Evolutionary conservation across 2,888 invertebrate species (phyloP).

Genomic region (Brachylomia viminalis): DNA sequence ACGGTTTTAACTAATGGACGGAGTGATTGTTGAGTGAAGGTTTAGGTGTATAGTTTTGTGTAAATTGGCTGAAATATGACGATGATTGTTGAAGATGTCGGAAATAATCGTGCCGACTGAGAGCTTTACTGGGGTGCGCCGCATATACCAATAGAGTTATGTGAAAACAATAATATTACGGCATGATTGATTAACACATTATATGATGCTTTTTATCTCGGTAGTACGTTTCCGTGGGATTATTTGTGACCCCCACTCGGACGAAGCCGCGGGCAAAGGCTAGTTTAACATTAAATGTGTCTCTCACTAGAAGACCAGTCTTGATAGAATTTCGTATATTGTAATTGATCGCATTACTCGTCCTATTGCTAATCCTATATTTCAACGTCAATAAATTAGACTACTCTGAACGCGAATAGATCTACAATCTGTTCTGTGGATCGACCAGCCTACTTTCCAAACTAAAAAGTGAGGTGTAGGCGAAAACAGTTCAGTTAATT

Average conservation of each 20-base stretch:
- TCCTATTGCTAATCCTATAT: neutral
- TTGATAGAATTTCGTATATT: neutral
- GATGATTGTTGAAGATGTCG: neutral
- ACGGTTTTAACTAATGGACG: neutral
- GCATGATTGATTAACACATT: neutral
- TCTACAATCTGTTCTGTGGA: neutral
- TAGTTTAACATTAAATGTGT: neutral
- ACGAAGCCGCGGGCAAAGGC: no score
- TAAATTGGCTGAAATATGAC: neutral
- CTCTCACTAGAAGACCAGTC: no score
- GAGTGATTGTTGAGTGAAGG: neutral
- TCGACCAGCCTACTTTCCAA: slow-evolving; percentile 20
- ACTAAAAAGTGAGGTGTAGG: slow-evolving; percentile 18
- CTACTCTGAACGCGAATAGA: neutral
- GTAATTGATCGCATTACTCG: neutral
- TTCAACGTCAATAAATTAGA: neutral
- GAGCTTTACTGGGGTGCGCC: neutral
- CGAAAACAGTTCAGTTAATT: slow-evolving; percentile 37
- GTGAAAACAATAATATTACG: neutral
- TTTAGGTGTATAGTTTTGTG: neutral
- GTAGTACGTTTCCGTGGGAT: neutral
- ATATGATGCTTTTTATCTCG: neutral
- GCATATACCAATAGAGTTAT: neutral
- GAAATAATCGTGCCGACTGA: neutral
- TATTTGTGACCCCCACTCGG: neutral